Evolutionary conservation across 53 echinoderm and acorn worm genomes (phyloP), one percentile per base, ranked within the genome.

Genomic region (Arbacia lixula): DNA sequence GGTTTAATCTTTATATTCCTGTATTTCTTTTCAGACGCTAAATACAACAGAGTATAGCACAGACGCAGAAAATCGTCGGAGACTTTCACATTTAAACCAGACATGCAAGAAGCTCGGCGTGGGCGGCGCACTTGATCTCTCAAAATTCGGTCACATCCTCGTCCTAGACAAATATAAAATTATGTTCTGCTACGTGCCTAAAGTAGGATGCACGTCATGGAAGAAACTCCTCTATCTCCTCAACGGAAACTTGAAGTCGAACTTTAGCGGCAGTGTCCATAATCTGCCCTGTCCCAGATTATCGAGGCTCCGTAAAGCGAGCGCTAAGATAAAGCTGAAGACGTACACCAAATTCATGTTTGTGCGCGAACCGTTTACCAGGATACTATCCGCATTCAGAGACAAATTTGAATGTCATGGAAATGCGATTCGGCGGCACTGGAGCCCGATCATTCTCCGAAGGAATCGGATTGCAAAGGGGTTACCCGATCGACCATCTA

Each of bases 341-440:
- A 36, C 36, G 4, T 78, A 78, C 41, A 60, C 36, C 6, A 78
- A 39, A 43, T 40, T 78, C 14, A 12, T 78, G 27, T 78, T 78
- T 35, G 79, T 78, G 12, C 79, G 79, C 28, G 79, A 78, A 29
- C 79, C 79, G 14, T 78, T 78, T 29, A 36, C 79, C 17, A 36
- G 79, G 4, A 78, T 78, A 2, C 27, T 78, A 60, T 78, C 79
- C n/a, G 79, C 79, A 39, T 78, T 26, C 38, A 58, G 79, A 5
- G 79, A 78, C 39, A 78, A 78, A 60, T 60, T 78, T 34, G 60
- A 78, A 39, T 16, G 37, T 5, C 36, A 57, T 5, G 36, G 35
- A 12, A 21, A 19, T 6, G 2, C 35, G n/a, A 46, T 71, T 4
- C 21, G 42, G 28, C 17, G 0, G 26, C 2, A 26, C 12, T 71